Evolutionary conservation across 2,888 invertebrate species (phyloP).

Genomic region (Prionchulus punctatus): DNA sequence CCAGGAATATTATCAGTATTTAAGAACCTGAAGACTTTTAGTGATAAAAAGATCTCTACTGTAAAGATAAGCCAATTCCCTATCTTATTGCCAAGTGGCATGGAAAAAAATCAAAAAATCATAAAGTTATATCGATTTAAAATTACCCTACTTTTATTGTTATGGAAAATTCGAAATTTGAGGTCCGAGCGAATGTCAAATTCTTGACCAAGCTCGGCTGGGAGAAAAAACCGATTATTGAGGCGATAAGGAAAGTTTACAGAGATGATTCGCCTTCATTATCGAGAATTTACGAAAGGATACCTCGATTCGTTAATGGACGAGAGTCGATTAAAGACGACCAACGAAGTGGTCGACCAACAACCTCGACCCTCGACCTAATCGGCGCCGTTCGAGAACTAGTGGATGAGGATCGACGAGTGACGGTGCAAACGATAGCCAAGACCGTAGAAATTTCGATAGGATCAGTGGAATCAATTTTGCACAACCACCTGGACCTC

Average conservation of each 20-base stretch:
- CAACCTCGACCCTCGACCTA: not conserved
- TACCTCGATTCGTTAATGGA: not conserved
- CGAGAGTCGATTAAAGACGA: not conserved
- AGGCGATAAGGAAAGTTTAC: not conserved
- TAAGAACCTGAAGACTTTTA: too few species aligned
- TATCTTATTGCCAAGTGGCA: too few species aligned
- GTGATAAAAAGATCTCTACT: too few species aligned
- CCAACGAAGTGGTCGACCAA: not conserved
- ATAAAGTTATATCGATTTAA: not conserved
- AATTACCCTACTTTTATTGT: not conserved
- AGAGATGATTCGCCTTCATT: not conserved
- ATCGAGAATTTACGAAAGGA: not conserved
- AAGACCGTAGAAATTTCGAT: not conserved
- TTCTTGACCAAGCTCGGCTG: not conserved
- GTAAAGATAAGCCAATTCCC: too few species aligned
- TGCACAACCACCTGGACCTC: not conserved
- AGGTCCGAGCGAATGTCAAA: not conserved
- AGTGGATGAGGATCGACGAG: not conserved
- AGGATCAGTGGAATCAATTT: not conserved
- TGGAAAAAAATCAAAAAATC: too few species aligned
- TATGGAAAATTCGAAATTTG: too few species aligned
- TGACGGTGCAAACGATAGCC: not conserved
- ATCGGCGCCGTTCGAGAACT: not conserved
- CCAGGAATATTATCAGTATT: too few species aligned
- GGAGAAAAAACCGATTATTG: not conserved